These are phyloP conservation scores for Clarias platycephalus DNA, from an alignment of 2,797 vertebrate species.

Conservation along the genomic window DNA sequence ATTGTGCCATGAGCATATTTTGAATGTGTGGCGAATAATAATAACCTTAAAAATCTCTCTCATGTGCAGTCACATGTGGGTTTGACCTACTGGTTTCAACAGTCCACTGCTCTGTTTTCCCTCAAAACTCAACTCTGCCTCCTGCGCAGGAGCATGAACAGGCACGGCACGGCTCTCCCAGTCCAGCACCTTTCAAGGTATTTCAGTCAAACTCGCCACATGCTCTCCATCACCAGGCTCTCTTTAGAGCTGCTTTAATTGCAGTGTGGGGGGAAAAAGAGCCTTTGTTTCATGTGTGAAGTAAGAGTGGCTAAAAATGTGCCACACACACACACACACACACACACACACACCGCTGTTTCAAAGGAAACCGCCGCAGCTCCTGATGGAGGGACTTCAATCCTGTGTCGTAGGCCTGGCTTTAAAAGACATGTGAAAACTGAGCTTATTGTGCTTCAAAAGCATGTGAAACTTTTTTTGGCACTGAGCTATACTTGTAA, in stretches of 20 bases:
- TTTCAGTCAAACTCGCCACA: slow-evolving; percentile 61
- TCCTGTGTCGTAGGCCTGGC: slow-evolving; percentile 53
- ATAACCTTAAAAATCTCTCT: slow-evolving; percentile 28
- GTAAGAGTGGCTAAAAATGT: slow-evolving; percentile 59
- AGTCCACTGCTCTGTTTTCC: slow-evolving; percentile 67
- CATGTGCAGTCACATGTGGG: slow-evolving; percentile 59
- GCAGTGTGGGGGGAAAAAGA: slow-evolving; percentile 51
- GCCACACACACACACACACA: slow-evolving; percentile 66
- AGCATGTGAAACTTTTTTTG: slow-evolving; percentile 65
- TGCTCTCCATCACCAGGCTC: slow-evolving; percentile 64
- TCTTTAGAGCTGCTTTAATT: slow-evolving; percentile 69
- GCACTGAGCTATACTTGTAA: slow-evolving; percentile 72
- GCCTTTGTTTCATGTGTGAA: slow-evolving; percentile 57
- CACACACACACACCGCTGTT: slow-evolving; percentile 61
- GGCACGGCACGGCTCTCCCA: slow-evolving; percentile 49
- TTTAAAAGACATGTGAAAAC: slow-evolving; percentile 70
- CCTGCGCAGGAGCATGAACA: slow-evolving; percentile 58
- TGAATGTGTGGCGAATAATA: neutral
- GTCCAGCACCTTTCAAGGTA: slow-evolving; percentile 66
- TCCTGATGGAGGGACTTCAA: slow-evolving; percentile 55
- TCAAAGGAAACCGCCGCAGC: slow-evolving; percentile 64
- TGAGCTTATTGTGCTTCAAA: slow-evolving; percentile 74
- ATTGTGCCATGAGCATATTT: neutral
- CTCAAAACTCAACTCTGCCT: slow-evolving; percentile 61
- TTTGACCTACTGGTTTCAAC: slow-evolving; percentile 60